phyloP scores from a whole-genome alignment of 2,113 vertebrate species.

The Struthio camelus region DNA sequence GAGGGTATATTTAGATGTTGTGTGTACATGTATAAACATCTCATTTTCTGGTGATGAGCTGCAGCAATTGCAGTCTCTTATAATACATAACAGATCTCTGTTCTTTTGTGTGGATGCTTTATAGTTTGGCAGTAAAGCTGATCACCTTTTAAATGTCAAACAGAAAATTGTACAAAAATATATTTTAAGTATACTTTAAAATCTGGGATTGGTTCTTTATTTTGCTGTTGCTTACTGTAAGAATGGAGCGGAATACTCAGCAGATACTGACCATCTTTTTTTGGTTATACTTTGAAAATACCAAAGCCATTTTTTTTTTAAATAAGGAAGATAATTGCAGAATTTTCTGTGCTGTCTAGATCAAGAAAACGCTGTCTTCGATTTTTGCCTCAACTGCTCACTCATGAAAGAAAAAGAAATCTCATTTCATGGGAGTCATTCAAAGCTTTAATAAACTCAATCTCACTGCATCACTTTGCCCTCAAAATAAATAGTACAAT shows the following conservation, averaged over 20 bases:
- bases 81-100: neutral
- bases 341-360: neutral
- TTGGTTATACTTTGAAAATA: neutral
- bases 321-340: neutral
- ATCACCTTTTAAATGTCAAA: neutral
- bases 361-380: neutral
- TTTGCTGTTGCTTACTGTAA: neutral
- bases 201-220: neutral
- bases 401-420: conserved; percentile 10
- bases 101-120: neutral
- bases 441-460: neutral
- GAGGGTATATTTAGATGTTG: neutral
- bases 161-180: neutral
- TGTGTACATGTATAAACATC: neutral
- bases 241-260: neutral
- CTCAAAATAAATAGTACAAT: conserved; percentile 34
- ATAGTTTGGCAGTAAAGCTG: neutral
- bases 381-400: neutral
- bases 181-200: neutral
- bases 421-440: conserved; percentile 18
- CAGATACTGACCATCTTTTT: neutral
- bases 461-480: neutral
- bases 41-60: neutral
- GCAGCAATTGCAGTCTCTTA: neutral
- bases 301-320: neutral